A percentile compares a stretch with the other conserved stretches of the same genome.
These are phyloP conservation scores for Promerops cafer DNA, from an alignment of 2,113 vertebrate species.

Conservation along the genomic window DNA sequence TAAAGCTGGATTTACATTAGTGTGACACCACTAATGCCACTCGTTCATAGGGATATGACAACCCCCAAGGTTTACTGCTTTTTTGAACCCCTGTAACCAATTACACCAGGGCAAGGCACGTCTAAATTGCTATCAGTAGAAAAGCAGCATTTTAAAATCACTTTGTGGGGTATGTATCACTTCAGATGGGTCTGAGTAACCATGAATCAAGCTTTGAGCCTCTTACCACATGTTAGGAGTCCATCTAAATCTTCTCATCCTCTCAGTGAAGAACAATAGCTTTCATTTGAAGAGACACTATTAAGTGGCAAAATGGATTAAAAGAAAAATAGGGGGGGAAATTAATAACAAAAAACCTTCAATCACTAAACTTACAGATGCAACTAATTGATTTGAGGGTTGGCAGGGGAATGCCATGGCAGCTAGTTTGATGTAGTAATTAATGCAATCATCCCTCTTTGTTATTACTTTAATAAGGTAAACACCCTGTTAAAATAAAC, in stretches of 20 bases:
- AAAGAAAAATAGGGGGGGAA: background rate
- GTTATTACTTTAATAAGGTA: slow-evolving; percentile 54
- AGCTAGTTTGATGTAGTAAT: slow-evolving; percentile 14
- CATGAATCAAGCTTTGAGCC: slow-evolving; percentile 37
- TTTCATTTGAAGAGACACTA: slow-evolving; percentile 8
- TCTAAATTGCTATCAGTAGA: slow-evolving; percentile 3
- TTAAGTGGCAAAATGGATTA: slow-evolving; percentile 36
- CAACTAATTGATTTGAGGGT: slow-evolving; percentile 39
- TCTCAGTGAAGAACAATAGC: slow-evolving; percentile 7
- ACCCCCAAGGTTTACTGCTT: background rate
- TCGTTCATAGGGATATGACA: background rate
- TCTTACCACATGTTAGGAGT: slow-evolving; percentile 7
- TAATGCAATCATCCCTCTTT: slow-evolving; percentile 8
- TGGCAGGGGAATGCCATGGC: background rate
- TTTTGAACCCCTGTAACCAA: background rate
- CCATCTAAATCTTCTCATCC: slow-evolving; percentile 23
- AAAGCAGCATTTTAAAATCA: slow-evolving; percentile 37
- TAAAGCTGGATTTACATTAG: background rate
- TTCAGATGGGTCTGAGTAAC: background rate
- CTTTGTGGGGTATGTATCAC: slow-evolving; percentile 12
- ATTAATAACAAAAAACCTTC: slow-evolving; percentile 6
- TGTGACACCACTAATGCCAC: background rate
- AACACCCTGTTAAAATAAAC: slow-evolving; percentile 55
- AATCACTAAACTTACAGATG: slow-evolving; percentile 37
- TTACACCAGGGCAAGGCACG: background rate